Evolutionary conservation across 2,888 invertebrate species (phyloP).

Genomic region (Entomobrya proxima): DNA sequence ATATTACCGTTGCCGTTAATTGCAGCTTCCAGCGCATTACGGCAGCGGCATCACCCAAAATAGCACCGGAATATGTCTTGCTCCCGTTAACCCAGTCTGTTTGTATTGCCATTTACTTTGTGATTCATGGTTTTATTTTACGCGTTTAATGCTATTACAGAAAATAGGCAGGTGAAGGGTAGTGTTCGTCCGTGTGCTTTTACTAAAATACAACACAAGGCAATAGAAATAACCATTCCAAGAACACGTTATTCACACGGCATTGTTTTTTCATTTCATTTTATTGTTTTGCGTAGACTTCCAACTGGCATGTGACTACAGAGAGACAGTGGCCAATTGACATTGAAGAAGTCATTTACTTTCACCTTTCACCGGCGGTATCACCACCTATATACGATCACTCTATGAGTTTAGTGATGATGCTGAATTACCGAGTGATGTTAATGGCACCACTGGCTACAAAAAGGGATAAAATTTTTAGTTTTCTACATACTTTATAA

Average conservation of each 20-base stretch:
- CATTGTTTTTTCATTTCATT: conserved; percentile 13
- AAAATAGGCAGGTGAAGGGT: too few species aligned
- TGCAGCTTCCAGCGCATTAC: conserved; percentile 16
- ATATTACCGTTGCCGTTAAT: conserved; percentile 30
- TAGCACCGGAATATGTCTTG: background rate
- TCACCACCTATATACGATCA: background rate
- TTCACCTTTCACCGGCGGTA: conserved; percentile 19
- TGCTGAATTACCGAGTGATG: background rate
- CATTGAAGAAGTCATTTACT: conserved; percentile 45
- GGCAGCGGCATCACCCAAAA: background rate
- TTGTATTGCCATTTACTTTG: too few species aligned
- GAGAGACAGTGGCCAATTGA: conserved; percentile 13
- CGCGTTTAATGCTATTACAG: too few species aligned
- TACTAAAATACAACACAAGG: background rate
- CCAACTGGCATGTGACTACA: conserved; percentile 6
- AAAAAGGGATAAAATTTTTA: conserved; percentile 4
- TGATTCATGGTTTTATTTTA: too few species aligned
- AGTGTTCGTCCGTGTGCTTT: background rate
- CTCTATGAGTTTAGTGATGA: background rate
- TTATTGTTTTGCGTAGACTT: conserved; percentile 22
- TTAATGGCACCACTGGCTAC: background rate
- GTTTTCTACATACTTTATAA: conserved; percentile 3
- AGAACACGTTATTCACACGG: conserved; percentile 18
- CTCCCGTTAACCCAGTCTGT: too few species aligned
- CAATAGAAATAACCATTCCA: conserved; percentile 6